Base-by-base conservation (phyloP, 2,797 vertebrate genomes). In the Enoplosus armatus region DNA sequence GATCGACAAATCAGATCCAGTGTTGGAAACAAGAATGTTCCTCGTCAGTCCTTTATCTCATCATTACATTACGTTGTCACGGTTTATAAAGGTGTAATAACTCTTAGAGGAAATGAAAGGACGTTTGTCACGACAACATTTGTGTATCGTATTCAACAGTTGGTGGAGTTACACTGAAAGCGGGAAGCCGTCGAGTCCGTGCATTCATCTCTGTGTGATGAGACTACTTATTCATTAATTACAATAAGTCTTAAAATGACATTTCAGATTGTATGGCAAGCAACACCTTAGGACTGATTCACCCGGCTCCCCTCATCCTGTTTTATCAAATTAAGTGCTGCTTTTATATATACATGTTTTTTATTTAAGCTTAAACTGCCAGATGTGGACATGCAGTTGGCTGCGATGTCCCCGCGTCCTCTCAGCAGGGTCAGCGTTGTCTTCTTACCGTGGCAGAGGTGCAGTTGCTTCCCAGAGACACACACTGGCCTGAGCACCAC, bases 401-500 rank as follows among this genome's bases (percentile, higher is more conserved):
- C 15, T 16, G 22, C 16, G 33, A 24, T 7, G 22, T n/a, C 16
- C 43, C 26, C 24, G 8, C 6, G 10, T 26, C 16, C 3, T 33
- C 55, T 22, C 39, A 2, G 35, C 43, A 8, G 15, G 10, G 24
- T 4, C 1, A 0, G 26, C n/a, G n/a, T n/a, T n/a, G n/a, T 60
- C 50, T 39, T 82, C 82, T 88, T 35, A 92, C 60, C 68, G 74
- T 4, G 1, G 92, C 83, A 31, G 96, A 95, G 0, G 97, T 96
- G 90, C 98, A 99, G 96, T 98, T 99, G 91, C 94, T 97, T 51
- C 95, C 96, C 77, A 94, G 83, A 22, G 97, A 97, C 55, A 97
- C 72, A 67, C 98, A 99, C 88, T 96, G 96, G 70, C 95, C 93
- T 0, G 92, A 93, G 54, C 98, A 99, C 98, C 98, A 99, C 83